Conservation (phyloP, 1,140 invertebrate genomes). For the Drusus annulatus region DNA sequence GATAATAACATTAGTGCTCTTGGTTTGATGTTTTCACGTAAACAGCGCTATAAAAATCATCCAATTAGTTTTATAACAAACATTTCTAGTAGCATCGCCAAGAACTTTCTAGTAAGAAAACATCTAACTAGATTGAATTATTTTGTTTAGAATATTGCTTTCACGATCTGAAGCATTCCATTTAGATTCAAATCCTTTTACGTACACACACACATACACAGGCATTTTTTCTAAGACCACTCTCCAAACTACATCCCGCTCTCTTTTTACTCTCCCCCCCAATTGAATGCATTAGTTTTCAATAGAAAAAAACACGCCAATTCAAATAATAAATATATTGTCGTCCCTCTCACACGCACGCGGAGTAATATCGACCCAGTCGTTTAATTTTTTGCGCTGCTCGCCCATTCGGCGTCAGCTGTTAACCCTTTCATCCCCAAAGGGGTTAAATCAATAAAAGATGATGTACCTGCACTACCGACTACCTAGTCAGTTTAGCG, state of each 20-base stretch:
- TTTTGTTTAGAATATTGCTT: conserved; percentile 4
- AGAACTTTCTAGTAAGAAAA: neutral
- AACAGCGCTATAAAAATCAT: too few species aligned
- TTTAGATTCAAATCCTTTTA: neutral
- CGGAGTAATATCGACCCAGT: conserved; percentile 22
- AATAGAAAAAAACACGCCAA: conserved; percentile 22
- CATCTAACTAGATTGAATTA: neutral
- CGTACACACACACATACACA: neutral
- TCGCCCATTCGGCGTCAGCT: conserved; percentile 37
- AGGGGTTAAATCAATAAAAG: conserved; percentile 28
- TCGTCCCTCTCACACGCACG: conserved; percentile 21
- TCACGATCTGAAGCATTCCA: neutral
- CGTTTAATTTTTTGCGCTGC: conserved; percentile 25
- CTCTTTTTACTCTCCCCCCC: conserved; percentile 13
- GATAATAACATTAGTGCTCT: too few species aligned
- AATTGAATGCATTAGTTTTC: conserved; percentile 18
- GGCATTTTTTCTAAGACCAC: neutral
- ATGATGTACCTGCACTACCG: neutral
- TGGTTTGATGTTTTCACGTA: too few species aligned
- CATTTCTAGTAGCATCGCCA: too few species aligned
- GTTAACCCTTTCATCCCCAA: conserved; percentile 27
- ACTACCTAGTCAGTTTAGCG: neutral
- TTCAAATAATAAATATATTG: conserved; percentile 29
- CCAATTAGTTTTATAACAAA: too few species aligned
- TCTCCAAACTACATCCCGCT: neutral